Evolutionary conservation across 2,888 invertebrate species (phyloP), one percentile per base, ranked within the genome.

Genomic region (Ochropleura plecta): DNA sequence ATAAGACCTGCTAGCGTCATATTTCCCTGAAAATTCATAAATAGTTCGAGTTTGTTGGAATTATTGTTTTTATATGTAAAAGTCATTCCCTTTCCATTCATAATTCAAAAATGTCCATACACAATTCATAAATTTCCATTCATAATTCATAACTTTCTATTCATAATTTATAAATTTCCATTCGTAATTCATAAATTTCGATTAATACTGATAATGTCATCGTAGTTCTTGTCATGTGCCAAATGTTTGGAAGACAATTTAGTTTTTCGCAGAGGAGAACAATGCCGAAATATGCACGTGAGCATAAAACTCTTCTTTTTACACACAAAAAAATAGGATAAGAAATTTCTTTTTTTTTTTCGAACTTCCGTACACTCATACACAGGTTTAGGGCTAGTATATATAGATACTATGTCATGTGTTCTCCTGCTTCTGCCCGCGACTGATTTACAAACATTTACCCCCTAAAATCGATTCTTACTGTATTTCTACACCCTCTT

Each of bases 11-110:
- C 20, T 4, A 20, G 3, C 16, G 57, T 7, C 16, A 8, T 5
- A 18, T 74, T 44, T 9, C 42, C 44, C 81, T 81, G 75, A 71
- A 81, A 81, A 65, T 12, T 30, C 0, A 65, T n/a, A 46, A 9
- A 49, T 40, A 57, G 12, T 59, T 8, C 57, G 16, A 64, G 0
- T 12, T 44, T 51, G 5, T 49, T 51, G 49, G 6, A 30, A 8
- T 30, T 30, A 30, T 57, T 3, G 3, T 9, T 53, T 9, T 53
- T 53, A 14, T 30, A 55, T 55, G 55, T 55, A 20, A 53, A 53
- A 53, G 20, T n/a, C 30, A 30, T 30, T 30, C 30, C 30, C 1
- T 30, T 30, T 30, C 30, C 30, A 30, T 30, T 30, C 30, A 30
- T 30, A 30, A 30, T 30, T 30, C 30, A 30, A 30, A 30, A 2